Conservation (phyloP, 2,797 vertebrate species). For the Trachurus trachurus region DNA sequence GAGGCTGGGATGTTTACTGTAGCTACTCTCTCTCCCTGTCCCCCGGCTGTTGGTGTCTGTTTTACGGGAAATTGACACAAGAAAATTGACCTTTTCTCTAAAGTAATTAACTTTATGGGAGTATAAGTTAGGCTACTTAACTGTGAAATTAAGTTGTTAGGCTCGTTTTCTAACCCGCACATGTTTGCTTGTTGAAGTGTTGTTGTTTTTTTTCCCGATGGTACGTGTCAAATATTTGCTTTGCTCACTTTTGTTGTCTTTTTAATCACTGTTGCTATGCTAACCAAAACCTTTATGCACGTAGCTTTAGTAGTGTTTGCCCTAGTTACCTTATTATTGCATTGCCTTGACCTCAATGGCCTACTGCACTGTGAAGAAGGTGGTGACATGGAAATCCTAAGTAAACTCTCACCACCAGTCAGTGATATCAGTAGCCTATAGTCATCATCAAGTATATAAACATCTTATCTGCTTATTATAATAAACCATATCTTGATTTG, state of each 20-base stretch:
- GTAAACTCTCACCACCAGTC: slow-evolving; percentile 10
- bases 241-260: slow-evolving; percentile 9
- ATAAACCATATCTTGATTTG: neutral
- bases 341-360: too few species aligned
- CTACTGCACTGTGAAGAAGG: neutral
- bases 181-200: neutral
- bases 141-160: neutral
- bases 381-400: slow-evolving; percentile 9
- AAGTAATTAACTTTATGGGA: neutral
- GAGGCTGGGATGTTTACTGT: slow-evolving; percentile 63
- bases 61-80: slow-evolving; percentile 36
- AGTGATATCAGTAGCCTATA: neutral
- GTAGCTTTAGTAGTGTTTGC: too few species aligned
- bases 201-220: neutral
- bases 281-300: slow-evolving; percentile 6
- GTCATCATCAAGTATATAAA: slow-evolving; percentile 9
- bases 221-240: neutral
- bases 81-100: neutral
- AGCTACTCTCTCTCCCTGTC: slow-evolving; percentile 13
- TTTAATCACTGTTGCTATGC: slow-evolving; percentile 38
- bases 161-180: neutral
- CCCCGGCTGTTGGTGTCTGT: slow-evolving; percentile 30
- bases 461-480: neutral
- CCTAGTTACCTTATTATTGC: too few species aligned
- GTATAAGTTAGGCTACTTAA: neutral